Evolutionary conservation across 2,797 vertebrate species (phyloP).

Genomic region (Threskiornis aethiopicus): DNA sequence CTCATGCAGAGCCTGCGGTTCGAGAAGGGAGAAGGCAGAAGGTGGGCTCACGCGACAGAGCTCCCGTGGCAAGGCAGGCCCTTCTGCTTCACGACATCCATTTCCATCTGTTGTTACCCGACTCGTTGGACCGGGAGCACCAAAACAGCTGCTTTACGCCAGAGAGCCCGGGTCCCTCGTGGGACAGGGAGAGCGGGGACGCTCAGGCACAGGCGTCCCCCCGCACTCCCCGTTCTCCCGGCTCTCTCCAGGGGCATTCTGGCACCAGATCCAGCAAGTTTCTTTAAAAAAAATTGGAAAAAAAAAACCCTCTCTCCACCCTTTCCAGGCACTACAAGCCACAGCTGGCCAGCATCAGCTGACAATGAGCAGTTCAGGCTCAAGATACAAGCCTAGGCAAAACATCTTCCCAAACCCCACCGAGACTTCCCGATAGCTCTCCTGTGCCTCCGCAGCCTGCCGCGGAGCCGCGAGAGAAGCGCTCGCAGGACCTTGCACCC

Average conservation of each 20-base stretch:
- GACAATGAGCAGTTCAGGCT: background rate
- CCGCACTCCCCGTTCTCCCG: rapidly evolving
- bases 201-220: background rate
- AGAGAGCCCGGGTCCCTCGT: background rate
- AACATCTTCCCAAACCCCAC: background rate
- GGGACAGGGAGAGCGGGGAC: background rate
- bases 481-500: background rate
- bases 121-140: background rate
- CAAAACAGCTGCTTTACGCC: background rate
- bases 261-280: background rate
- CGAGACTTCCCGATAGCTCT: rapidly evolving
- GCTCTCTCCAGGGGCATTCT: background rate
- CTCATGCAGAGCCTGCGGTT: background rate
- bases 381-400: background rate
- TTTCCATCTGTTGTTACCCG: background rate
- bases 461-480: background rate
- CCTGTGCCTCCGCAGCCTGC: background rate
- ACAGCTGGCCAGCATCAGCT: slow-evolving; percentile 3
- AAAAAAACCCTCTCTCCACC: background rate
- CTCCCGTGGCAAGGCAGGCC: background rate
- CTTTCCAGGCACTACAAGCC: slow-evolving; percentile 9
- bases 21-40: background rate
- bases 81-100: background rate
- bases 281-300: background rate
- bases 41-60: background rate